These are phyloP conservation scores for Capreolus pygargus DNA, from an alignment of 2,113 vertebrate species.

Conservation along the genomic window DNA sequence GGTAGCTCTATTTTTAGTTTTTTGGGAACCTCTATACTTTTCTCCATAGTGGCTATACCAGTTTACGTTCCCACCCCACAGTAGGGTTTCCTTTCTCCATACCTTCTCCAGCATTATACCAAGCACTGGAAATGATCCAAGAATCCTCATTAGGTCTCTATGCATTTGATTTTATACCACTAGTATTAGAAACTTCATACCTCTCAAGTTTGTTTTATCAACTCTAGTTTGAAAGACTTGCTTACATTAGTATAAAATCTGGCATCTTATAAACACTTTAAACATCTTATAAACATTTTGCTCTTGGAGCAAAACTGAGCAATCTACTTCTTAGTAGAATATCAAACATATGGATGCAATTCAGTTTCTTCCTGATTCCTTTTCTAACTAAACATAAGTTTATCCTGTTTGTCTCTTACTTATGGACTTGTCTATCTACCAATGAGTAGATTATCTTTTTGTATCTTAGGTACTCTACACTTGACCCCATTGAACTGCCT, in stretches of 20 bases:
- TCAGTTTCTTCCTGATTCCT: neutral
- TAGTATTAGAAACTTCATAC: neutral
- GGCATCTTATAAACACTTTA: neutral
- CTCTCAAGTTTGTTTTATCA: neutral
- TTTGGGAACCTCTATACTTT: neutral
- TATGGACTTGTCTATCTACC: neutral
- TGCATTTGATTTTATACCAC: neutral
- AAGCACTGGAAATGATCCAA: neutral
- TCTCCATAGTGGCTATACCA: neutral
- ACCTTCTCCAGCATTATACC: neutral
- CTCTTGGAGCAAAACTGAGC: neutral
- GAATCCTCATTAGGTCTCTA: neutral
- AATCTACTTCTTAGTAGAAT: conserved; percentile 2
- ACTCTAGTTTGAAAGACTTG: neutral
- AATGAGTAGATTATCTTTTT: neutral
- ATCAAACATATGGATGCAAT: neutral
- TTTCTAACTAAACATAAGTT: neutral
- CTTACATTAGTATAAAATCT: neutral
- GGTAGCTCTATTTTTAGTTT: neutral
- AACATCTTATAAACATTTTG: neutral
- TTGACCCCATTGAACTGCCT: neutral
- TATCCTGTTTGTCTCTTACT: neutral
- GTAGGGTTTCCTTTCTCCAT: neutral
- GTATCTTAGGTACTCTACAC: neutral
- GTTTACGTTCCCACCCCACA: neutral